Evolutionary conservation across 23 tunicate species (phyloP), one percentile per base, ranked within the genome.

Genomic region (Ascidia mentula): DNA sequence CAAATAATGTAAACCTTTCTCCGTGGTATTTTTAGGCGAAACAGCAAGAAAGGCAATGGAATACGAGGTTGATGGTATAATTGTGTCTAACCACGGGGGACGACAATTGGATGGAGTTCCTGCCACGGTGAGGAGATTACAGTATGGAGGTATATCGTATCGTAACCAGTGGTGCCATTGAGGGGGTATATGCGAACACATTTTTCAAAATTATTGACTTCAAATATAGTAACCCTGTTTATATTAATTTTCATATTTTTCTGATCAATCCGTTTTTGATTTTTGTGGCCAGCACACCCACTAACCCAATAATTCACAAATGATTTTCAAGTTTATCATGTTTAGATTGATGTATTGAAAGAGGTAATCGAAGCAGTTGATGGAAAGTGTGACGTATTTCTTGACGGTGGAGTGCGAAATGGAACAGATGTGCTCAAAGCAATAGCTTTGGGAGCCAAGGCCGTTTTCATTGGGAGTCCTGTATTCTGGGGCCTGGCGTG

Each of bases 51-150:
- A 74, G 75, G 91, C 91, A 0, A 75, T 87, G n/a, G 81, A 80
- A 5, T 69, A 46, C 40, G 85, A 76, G 12, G 86, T 76, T 1
- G 81, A 60, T 34, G 91, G 86, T 12, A 80, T 87, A 33, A 38
- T 88, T 15, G 92, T 88, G 70, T 88, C 92, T 5, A 88, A 88
- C 46, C 92, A 88, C 37, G 92, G 92, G 12, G 92, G 79, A 0
- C 46, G 92, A 34, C 86, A 88, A 45, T 46, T 88, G 22, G 92
- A 88, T 40, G 77, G 87, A 17, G 82, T 75, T 22, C 46, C 85
- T 32, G 86, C 92, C 0, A 60, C 92, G 53, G 89, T 85, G 34
- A 77, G 70, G 38, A 9, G 15, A 42, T 42, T n/a, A n/a, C n/a
- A n/a, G n/a, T n/a, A n/a, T n/a, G n/a, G n/a, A n/a, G n/a, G n/a